Base-by-base conservation (phyloP, 2,113 vertebrate species). In the Nasalis larvatus region DNA sequence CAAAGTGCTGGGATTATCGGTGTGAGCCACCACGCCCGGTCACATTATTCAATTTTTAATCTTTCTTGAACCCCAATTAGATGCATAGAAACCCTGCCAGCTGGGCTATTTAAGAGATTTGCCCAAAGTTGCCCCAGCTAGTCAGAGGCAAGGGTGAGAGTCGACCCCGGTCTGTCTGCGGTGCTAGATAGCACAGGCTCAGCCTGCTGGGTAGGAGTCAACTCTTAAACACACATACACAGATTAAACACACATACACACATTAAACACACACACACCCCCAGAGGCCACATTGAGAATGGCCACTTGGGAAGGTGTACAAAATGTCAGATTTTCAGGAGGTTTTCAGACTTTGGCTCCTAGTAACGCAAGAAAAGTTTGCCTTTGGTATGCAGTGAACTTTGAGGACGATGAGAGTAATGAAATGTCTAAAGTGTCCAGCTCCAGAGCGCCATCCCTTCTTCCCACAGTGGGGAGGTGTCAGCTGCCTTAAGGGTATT, bases 281-380 rank as follows among this genome's bases (percentile, higher is more conserved):
- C 82, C 77, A 69, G 20, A 58, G 4, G 4, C 0, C 0, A 42
- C 23, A 4, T 4, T 17, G 12, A 58, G 40, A 23, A 35, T 11
- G 6, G 27, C 52, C 4, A 0, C 27, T 1, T 14, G n/a, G 69
- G 58, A 56, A 73, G 27, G 45, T 37, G 4, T 14, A 20, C 23
- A 10, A 37, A 47, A 21, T 1, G 8, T 30, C 54, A 54, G 1
- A 13, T 13, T 8, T 14, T 54, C 8, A 45, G 14, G 14, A 1
- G 21, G 16, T 0, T 1, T 17, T 83, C 35, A 49, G 47, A n/a
- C 30, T 40, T 45, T 0, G 7, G 35, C 16, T 80, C 16, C 49
- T 8, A n/a, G 52, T 7, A 37, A n/a, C 1, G 4, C 27, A 6
- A 1, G n/a, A 32, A 20, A 23, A 0, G 1, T 1, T 30, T n/a